These are phyloP conservation scores for Okapia johnstoni DNA, from an alignment of 2,113 vertebrate species.

Conservation along the genomic window DNA sequence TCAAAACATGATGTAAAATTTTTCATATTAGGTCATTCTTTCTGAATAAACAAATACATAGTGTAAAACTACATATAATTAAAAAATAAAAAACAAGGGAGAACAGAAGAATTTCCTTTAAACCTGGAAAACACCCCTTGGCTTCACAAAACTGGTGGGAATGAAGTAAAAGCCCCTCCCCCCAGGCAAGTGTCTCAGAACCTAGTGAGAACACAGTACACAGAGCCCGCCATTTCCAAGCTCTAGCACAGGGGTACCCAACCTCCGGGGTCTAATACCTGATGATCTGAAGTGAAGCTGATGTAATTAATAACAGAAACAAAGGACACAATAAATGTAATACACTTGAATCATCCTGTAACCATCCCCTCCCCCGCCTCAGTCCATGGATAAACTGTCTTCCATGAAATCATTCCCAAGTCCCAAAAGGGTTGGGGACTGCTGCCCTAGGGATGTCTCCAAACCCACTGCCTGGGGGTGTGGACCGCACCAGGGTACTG, in stretches of 20 bases:
- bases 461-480: accelerated
- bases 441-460: neutral
- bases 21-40: neutral
- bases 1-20: neutral
- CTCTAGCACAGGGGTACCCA: neutral
- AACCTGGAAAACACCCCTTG: neutral
- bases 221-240: neutral
- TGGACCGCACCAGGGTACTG: neutral
- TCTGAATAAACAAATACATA: neutral
- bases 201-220: neutral
- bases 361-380: neutral
- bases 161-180: neutral
- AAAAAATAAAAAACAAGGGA: neutral
- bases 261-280: neutral
- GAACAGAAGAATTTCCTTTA: neutral
- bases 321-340: neutral
- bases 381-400: neutral
- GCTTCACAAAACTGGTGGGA: neutral
- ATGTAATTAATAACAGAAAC: neutral
- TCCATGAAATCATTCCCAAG: neutral
- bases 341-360: neutral
- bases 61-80: neutral
- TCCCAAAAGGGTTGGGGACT: neutral
- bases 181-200: neutral
- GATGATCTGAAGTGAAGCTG: neutral